Base-by-base conservation (phyloP, 2,888 invertebrate genomes). In the Tenthredo distinguenda region DNA sequence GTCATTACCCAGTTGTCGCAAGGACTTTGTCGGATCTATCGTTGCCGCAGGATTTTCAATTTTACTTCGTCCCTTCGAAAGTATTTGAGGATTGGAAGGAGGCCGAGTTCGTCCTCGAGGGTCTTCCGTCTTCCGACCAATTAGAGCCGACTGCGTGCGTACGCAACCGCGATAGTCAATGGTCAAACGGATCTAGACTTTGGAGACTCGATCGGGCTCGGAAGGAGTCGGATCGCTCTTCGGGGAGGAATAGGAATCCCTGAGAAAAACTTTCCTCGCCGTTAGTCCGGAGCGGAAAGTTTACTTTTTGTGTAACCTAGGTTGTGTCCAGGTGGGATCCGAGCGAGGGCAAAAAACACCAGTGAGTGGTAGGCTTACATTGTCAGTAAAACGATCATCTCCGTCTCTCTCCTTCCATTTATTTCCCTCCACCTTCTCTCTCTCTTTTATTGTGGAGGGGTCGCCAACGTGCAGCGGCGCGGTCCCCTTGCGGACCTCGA, bases 401-500 rank as follows among this genome's bases (percentile, higher is more conserved):
- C 71, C 9, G 15, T 74, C 72, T 74, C 72, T 74, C 21, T 43
- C 21, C 10, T 74, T 12, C 43, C 21, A n/a, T 43, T 43, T 12
- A 43, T 43, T 26, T 12, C 26, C 26, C 12, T 26, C 12, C 21
- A 21, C 12, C 74, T 40, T 47, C 74, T 37, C 47, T 10, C 74
- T 37, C 26, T 47, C 21, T 37, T 15, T 71, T n/a, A 55, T 55
- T 55, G 43, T 43, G 15, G 21, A 43, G 43, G 43, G 72, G 18
- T 37, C n/a, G 43, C 26, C 40, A 74, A 43, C 72, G 40, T 72
- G 40, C 72, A 72, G 1, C n/a, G 40, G 74, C 26, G 31, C 26
- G 62, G n/a, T 43, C 83, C 83, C 83, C 83, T 31, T 62, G 18
- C 10, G 65, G 43, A 81, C 43, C 62, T 31, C 81, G 58, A 47